phyloP scores from a whole-genome alignment of 2,797 vertebrate genomes.

The Pampus argenteus region DNA sequence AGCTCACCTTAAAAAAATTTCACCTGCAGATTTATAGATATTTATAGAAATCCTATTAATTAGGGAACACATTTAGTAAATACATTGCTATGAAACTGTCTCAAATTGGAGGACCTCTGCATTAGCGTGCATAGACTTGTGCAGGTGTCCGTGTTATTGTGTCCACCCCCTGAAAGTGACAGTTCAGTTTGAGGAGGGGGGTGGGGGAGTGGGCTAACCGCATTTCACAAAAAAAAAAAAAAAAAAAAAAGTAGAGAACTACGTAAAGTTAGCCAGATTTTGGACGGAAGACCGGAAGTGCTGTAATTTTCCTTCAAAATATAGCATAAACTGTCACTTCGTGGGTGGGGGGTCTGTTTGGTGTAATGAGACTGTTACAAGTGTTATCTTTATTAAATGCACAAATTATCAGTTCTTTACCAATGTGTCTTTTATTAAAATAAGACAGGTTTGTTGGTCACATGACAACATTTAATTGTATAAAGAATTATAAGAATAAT shows the following conservation, averaged over 20 bases:
- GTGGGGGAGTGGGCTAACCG: background rate
- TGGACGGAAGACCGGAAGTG: background rate
- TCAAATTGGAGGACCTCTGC: background rate
- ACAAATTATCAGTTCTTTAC: background rate
- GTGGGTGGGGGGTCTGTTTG: background rate
- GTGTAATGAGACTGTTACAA: background rate
- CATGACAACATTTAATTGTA: too few relatives aligned
- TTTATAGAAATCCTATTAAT: background rate
- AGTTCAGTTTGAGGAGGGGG: constrained; percentile 6
- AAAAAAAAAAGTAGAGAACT: background rate
- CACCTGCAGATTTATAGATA: background rate
- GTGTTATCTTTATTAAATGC: background rate
- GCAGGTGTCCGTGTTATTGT: constrained; percentile 15
- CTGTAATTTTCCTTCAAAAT: constrained; percentile 21
- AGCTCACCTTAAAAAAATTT: too few relatives aligned
- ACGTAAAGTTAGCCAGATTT: constrained; percentile 1
- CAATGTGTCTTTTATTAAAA: background rate
- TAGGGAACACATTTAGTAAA: background rate
- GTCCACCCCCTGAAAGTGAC: constrained; percentile 20
- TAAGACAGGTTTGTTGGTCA: too few relatives aligned
- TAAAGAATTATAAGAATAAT: too few relatives aligned
- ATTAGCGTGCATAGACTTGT: background rate
- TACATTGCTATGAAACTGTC: background rate
- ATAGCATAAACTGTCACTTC: background rate
- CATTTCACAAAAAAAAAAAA: constrained; percentile 8